phyloP scores from a whole-genome alignment of 2,888 invertebrate species.

The Anaspis maculata region DNA sequence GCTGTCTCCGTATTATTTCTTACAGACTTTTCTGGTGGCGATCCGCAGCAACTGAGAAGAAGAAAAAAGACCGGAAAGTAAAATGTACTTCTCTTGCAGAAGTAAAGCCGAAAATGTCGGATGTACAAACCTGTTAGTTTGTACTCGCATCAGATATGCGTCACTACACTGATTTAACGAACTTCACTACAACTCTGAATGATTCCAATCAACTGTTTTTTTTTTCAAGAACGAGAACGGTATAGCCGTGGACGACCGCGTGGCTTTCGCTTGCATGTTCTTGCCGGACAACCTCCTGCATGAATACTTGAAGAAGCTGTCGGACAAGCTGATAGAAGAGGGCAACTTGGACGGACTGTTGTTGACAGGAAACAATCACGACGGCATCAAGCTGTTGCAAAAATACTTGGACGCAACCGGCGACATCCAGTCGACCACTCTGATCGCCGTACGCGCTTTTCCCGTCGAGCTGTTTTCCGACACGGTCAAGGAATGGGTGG shows the following conservation, averaged over 20 bases:
- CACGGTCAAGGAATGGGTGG: constrained; percentile 59
- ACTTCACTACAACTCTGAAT: no score
- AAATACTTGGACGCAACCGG: constrained; percentile 78
- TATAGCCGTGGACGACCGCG: constrained; percentile 77
- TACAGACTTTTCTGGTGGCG: no score
- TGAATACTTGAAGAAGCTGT: constrained; percentile 68
- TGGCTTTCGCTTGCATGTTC: constrained; percentile 86
- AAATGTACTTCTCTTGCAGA: no score
- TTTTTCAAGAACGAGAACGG: constrained; percentile 68
- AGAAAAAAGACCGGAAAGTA: no score
- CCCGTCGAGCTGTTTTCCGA: constrained; percentile 60
- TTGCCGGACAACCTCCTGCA: constrained; percentile 70
- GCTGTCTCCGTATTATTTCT: no score
- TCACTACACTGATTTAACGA: no score
- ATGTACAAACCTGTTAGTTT: background rate
- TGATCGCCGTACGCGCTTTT: constrained; percentile 71
- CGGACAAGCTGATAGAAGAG: constrained; percentile 59
- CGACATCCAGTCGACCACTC: constrained; percentile 85
- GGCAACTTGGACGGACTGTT: constrained; percentile 80
- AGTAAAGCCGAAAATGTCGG: background rate
- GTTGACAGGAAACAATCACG: constrained; percentile 69
- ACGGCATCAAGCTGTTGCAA: constrained; percentile 74
- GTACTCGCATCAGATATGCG: background rate
- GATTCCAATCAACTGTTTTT: no score
- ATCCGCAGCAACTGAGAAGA: no score